Evolutionary conservation across 2,888 invertebrate species (phyloP), one percentile per base, ranked within the genome.

Genomic region (Geotrupes spiniger): DNA sequence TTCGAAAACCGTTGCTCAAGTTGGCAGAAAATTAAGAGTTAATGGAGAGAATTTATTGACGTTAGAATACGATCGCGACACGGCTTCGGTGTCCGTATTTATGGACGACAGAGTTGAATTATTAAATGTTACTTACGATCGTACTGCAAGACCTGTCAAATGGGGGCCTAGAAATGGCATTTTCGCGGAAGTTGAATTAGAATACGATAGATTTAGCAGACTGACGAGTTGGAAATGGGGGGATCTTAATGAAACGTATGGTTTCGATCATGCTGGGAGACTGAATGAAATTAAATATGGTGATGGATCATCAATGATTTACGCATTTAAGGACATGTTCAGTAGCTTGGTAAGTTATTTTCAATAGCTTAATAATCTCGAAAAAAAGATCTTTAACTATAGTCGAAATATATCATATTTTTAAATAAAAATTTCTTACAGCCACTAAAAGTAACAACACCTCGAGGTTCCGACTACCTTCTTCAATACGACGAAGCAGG

Each of bases 361-460:
- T 3, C 6, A 21, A 21, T 5, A 6, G 9, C n/a, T 38, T 38
- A 16, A 16, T 6, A 6, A 15, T 17, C 11, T 15, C 16, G 39
- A 38, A 38, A 10, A 11, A 6, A n/a, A n/a, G n/a, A n/a, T n/a
- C n/a, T n/a, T 36, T 11, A 36, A 9, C n/a, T 36, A 36, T n/a
- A n/a, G n/a, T n/a, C n/a, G n/a, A n/a, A n/a, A n/a, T n/a, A n/a
- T n/a, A n/a, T n/a, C n/a, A 9, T 36, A 11, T 29, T 29, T 29
- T 2, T 17, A 10, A 37, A 37, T 11, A 37, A 12, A 12, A 5
- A 9, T 26, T 43, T 55, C 51, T 72, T 73, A 12, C 70, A 83
- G 81, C 96, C 96, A 0, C 76, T 92, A n/a, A 94, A 94, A 72
- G 92, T 96, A 2, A 92, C 92, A 6, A 92, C 96, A 0, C 93